Percentiles rank a stretch among this genome's conserved stretches.
Evolutionary conservation across 2,888 invertebrate species (phyloP).

Genomic region (Gymnosoma rotundatum): DNA sequence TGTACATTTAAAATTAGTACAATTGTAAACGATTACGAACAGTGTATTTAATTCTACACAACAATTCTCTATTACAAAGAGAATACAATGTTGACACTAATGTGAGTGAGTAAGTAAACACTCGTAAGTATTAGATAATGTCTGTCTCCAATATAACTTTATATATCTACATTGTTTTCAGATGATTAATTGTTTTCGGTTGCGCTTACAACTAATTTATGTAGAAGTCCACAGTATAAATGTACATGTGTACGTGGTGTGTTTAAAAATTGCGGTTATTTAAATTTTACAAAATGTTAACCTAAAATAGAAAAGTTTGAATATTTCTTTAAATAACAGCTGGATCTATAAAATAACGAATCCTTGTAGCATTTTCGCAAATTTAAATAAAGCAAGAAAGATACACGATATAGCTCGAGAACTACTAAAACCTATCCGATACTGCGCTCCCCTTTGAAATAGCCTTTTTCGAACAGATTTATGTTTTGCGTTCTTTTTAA

Average conservation of each 20-base stretch:
- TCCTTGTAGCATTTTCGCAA: too few relatives aligned
- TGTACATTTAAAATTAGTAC: constrained; percentile 9
- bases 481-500: too few relatives aligned
- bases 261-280: too few relatives aligned
- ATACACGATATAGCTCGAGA: too few relatives aligned
- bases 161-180: constrained; percentile 49
- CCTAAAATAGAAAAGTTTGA: too few relatives aligned
- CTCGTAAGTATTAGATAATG: not conserved
- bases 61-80: not conserved
- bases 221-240: not conserved
- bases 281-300: too few relatives aligned
- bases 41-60: not conserved
- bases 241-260: not conserved
- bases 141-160: constrained; percentile 32
- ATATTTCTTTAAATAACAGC: too few relatives aligned
- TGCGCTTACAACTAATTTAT: constrained; percentile 22
- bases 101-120: not conserved
- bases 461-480: too few relatives aligned
- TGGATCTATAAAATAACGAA: too few relatives aligned
- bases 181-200: constrained; percentile 54
- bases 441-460: too few relatives aligned
- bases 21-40: constrained; percentile 30
- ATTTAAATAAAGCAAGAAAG: too few relatives aligned
- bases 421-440: too few relatives aligned
- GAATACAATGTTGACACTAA: constrained; percentile 7